Conservation (phyloP, 2,888 invertebrate species). For the Bruchidius siliquastri region DNA sequence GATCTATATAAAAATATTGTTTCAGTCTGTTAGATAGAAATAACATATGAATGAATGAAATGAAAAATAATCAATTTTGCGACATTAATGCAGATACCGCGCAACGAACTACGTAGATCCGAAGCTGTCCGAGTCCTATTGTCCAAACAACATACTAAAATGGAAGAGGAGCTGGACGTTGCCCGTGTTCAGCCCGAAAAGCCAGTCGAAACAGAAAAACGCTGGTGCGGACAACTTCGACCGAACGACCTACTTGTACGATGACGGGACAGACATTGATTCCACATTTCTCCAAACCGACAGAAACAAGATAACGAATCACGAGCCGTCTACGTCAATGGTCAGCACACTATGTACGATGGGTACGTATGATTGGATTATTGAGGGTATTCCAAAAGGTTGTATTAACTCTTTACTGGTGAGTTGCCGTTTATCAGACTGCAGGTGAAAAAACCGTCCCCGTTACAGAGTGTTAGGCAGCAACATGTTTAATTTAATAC, state of each 20-base stretch:
- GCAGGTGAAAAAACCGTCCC: too few relatives aligned
- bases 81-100: background rate
- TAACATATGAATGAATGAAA: too few relatives aligned
- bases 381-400: background rate
- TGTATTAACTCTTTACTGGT: too few relatives aligned
- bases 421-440: too few relatives aligned
- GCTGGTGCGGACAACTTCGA: slow-evolving; percentile 16
- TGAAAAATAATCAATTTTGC: too few relatives aligned
- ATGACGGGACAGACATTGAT: slow-evolving; percentile 27
- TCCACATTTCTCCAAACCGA: slow-evolving; percentile 10
- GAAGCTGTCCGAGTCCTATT: slow-evolving; percentile 24
- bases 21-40: too few relatives aligned
- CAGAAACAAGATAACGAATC: background rate
- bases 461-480: too few relatives aligned
- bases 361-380: background rate
- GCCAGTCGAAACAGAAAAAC: slow-evolving; percentile 7
- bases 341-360: background rate
- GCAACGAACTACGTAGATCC: slow-evolving; percentile 13
- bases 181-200: slow-evolving; percentile 19
- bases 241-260: slow-evolving; percentile 26
- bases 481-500: too few relatives aligned
- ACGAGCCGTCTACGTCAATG: background rate
- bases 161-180: slow-evolving; percentile 26
- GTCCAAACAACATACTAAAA: slow-evolving; percentile 23
- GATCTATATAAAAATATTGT: too few relatives aligned